Conservation (phyloP, 2,113 vertebrate species). For the Vanacampus margaritifer region DNA sequence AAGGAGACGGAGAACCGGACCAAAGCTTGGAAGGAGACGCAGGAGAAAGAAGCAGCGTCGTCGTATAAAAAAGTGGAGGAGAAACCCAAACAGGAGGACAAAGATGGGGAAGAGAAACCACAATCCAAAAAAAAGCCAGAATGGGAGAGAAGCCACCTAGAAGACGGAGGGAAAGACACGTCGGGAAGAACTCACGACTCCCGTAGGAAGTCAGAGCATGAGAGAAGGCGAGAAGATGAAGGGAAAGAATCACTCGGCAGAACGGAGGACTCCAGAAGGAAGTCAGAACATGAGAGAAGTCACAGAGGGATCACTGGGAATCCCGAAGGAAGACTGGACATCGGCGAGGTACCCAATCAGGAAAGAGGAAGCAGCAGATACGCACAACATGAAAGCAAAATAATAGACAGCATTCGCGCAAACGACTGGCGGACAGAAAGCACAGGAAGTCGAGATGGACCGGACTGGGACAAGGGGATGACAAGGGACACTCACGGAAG, state of each 20-base stretch:
- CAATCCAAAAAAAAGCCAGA: conserved; percentile 1
- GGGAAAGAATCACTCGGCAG: neutral
- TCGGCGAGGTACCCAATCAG: neutral
- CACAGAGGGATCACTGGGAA: neutral
- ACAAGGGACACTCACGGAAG: neutral
- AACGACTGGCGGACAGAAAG: conserved; percentile 28
- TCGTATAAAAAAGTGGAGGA: neutral
- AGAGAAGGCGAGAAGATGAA: conserved; percentile 2
- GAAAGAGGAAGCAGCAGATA: conserved; percentile 3
- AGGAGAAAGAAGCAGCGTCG: neutral
- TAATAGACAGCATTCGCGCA: conserved; percentile 11
- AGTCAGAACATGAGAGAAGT: neutral
- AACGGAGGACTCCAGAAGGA: neutral
- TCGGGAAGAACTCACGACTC: neutral
- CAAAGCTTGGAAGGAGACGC: conserved; percentile 30
- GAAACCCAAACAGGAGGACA: conserved; percentile 16
- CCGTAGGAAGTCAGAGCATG: neutral
- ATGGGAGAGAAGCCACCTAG: neutral
- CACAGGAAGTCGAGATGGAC: neutral
- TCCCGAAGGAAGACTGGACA: neutral
- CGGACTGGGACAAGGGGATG: neutral
- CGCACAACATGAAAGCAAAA: conserved; percentile 1
- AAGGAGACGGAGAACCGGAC: conserved; percentile 40
- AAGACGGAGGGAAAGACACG: conserved; percentile 1
- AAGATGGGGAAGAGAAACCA: conserved; percentile 1